A percentile compares a stretch with the other conserved stretches of the same genome.
These are phyloP conservation scores for Drosophila prostipennis DNA, from an alignment of 2,888 invertebrate genomes.

Conservation along the genomic window DNA sequence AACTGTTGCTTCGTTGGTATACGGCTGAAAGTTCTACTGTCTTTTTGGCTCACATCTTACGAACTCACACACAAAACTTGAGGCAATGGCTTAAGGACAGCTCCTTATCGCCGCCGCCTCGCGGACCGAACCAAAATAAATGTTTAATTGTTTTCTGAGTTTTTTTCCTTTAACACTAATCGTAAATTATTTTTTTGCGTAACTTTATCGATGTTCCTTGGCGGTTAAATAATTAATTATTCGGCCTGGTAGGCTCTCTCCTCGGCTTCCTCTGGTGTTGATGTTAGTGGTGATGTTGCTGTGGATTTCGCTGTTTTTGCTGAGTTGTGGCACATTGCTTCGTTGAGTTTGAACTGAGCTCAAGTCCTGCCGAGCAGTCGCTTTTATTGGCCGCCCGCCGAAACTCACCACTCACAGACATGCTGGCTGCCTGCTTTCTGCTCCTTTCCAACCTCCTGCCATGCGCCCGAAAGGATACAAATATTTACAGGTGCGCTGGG, in stretches of 20 bases:
- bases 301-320: slow-evolving; percentile 25
- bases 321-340: slow-evolving; percentile 63
- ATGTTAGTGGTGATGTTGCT: slow-evolving; percentile 6
- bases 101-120: slow-evolving; percentile 23
- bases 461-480: slow-evolving; percentile 58
- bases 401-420: slow-evolving; percentile 72
- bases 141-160: slow-evolving; percentile 1
- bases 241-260: slow-evolving; percentile 23
- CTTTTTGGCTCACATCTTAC: slow-evolving; percentile 29
- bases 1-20: slow-evolving; percentile 52
- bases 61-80: slow-evolving; percentile 2
- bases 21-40: slow-evolving; percentile 11
- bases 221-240: slow-evolving; percentile 37
- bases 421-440: slow-evolving; percentile 47
- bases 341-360: slow-evolving; percentile 75
- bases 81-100: slow-evolving; percentile 6
- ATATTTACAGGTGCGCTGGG: slow-evolving; percentile 69
- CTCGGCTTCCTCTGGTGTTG: slow-evolving; percentile 20
- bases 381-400: slow-evolving; percentile 71
- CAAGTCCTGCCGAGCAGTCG: slow-evolving; percentile 44
- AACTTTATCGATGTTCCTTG: slow-evolving; percentile 5
- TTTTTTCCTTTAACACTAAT: slow-evolving; percentile 7
- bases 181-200: slow-evolving; percentile 8
- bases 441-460: slow-evolving; percentile 25
- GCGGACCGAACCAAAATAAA: not conserved